phyloP scores from a whole-genome alignment of 2,113 vertebrate genomes.

The Zosterops hypoxanthus region DNA sequence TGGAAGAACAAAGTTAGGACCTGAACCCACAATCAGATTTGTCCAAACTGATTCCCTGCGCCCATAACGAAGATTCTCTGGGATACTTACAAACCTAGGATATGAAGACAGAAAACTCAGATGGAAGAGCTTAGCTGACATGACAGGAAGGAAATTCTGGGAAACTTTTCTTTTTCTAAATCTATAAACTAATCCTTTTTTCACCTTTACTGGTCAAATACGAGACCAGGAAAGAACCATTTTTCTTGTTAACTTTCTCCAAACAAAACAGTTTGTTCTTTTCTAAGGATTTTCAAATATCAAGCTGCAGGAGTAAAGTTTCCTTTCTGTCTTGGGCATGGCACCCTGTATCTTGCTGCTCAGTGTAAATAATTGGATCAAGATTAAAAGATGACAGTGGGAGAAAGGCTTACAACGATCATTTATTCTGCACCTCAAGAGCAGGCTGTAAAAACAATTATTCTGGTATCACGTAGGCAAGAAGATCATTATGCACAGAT shows the following conservation, averaged over 20 bases:
- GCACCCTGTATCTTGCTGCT: not conserved
- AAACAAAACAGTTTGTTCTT: not conserved
- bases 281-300: slow-evolving; percentile 10
- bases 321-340: not conserved
- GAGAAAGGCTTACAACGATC: slow-evolving; percentile 16
- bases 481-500: slow-evolving; percentile 14
- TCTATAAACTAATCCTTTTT: slow-evolving; percentile 15
- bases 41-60: not conserved
- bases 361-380: slow-evolving; percentile 41
- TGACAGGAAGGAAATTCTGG: not conserved
- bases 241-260: slow-evolving; percentile 24
- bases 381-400: slow-evolving; percentile 45
- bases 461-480: slow-evolving; percentile 16
- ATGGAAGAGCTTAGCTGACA: not conserved
- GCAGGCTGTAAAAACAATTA: slow-evolving; percentile 24
- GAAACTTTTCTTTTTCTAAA: not conserved
- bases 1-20: not conserved
- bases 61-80: not conserved
- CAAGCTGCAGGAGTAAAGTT: not conserved
- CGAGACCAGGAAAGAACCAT: not conserved
- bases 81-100: not conserved
- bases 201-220: slow-evolving; percentile 23
- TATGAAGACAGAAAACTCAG: not conserved
- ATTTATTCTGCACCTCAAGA: slow-evolving; percentile 48
- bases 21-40: not conserved